These are phyloP conservation scores for Bujurquina vittata DNA, from an alignment of 2,113 vertebrate genomes.

Conservation along the genomic window DNA sequence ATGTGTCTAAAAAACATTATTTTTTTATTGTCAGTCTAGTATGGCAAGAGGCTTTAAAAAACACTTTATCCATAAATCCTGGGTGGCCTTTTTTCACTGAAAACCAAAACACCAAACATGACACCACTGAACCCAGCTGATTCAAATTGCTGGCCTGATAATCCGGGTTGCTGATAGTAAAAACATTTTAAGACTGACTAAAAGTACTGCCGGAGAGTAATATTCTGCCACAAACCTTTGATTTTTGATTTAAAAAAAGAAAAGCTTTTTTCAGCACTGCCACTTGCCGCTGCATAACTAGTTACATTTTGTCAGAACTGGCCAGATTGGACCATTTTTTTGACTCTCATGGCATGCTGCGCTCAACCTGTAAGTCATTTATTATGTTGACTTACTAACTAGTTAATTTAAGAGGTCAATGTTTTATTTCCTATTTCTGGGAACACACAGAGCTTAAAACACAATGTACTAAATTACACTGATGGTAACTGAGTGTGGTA, in stretches of 20 bases:
- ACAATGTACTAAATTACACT: not conserved
- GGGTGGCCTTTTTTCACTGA: not conserved
- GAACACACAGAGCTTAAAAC: not conserved
- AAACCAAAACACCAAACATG: not conserved
- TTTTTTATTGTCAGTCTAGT: not conserved
- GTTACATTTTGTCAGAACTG: not conserved
- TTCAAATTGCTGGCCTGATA: not conserved
- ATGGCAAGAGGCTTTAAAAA: not conserved
- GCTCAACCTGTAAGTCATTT: not conserved
- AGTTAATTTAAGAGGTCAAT: not conserved
- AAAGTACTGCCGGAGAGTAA: accelerated
- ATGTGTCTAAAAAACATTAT: not conserved
- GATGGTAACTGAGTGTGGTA: not conserved
- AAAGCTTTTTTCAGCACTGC: too few species aligned
- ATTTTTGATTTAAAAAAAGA: not conserved
- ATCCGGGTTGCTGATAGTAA: not conserved
- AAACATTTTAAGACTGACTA: not conserved
- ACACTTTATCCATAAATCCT: not conserved
- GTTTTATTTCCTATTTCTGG: not conserved
- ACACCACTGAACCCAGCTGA: not conserved
- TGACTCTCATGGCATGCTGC: not conserved
- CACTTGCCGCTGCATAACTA: not conserved
- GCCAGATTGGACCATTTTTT: not conserved
- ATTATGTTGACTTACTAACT: not conserved
- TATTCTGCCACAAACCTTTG: not conserved